Evolutionary conservation across 2,113 vertebrate species (phyloP), one percentile per base, ranked within the genome.

Genomic region (Chaetorhynchus papuensis): DNA sequence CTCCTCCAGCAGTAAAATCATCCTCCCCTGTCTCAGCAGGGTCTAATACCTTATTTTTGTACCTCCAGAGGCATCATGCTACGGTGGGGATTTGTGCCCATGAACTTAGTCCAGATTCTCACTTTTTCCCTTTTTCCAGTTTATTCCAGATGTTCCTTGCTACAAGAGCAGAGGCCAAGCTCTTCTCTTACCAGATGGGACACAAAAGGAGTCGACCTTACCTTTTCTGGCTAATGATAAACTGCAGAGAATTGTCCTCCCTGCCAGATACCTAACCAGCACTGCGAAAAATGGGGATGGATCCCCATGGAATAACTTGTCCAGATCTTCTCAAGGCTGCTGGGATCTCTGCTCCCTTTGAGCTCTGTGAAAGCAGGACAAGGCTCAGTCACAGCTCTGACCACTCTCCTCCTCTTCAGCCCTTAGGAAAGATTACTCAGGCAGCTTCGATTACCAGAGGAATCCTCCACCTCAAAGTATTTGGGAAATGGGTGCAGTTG

Each of bases 401-500:
- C 64, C 49, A 20, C 12, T 41, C 72, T 87, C 41, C 41, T 91
- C 56, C 23, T 39, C 68, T 66, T 80, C 72, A 97, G 95, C 75
- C 60, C 72, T 47, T 49, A 93, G 87, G 63, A 96, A 94, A 97
- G 94, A 90, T 41, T n/a, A 22, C 30, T 72, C 14, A 1, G 85
- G 41, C 26, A 83, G 39, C 57, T 63, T 71, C 4, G 3, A 92
- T 87, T 87, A 85, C 90, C 87, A 80, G 77, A 30, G 94, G 91
- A 54, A 94, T 96, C 50, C 83, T 98, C 37, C 63, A 97, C 54
- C 96, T 97, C 96, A 94, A 96, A 93, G 82, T 94, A 53, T 69
- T 97, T 22, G 92, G 96, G 80, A 97, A 97, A 89, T 90, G 97
- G 80, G 60, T 96, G 70, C 96, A 98, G 79, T 90, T 83, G 57